These are phyloP conservation scores for Mungos mungo DNA, from an alignment of 2,113 vertebrate species.

Conservation along the genomic window DNA sequence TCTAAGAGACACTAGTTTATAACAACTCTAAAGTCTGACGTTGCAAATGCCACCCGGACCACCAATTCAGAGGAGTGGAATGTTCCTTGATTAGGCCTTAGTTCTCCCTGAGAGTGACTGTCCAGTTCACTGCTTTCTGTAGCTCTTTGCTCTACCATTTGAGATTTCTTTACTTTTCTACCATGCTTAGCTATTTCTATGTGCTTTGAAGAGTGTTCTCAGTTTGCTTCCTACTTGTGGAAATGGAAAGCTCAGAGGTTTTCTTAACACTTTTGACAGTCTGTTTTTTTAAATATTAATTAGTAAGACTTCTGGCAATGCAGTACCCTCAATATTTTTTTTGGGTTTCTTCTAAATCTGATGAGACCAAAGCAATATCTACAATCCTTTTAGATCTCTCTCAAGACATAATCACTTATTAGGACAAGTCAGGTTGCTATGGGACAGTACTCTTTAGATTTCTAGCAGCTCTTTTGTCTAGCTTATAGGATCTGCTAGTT, in stretches of 20 bases:
- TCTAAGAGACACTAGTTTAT: background rate
- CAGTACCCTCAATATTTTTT: background rate
- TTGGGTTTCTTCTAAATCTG: constrained; percentile 8
- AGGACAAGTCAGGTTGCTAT: background rate
- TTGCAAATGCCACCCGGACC: background rate
- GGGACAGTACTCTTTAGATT: background rate
- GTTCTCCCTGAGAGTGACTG: background rate
- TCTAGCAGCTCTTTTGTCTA: background rate
- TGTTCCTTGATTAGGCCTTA: too few species aligned
- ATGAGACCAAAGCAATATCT: background rate
- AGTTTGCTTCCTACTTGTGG: background rate
- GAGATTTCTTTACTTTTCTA: background rate
- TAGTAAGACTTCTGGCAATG: background rate
- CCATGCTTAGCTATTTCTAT: background rate
- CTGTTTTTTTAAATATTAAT: background rate
- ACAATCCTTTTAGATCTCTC: background rate
- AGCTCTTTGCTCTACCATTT: background rate
- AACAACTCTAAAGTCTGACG: background rate
- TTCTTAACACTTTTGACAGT: background rate
- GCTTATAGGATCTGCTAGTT: background rate
- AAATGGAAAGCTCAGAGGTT: background rate
- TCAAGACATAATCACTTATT: background rate
- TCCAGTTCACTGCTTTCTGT: background rate
- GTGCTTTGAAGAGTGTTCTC: background rate
- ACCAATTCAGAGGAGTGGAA: background rate